phyloP scores from a whole-genome alignment of 1,140 invertebrate genomes.

The Eupristina koningsbergeri region DNA sequence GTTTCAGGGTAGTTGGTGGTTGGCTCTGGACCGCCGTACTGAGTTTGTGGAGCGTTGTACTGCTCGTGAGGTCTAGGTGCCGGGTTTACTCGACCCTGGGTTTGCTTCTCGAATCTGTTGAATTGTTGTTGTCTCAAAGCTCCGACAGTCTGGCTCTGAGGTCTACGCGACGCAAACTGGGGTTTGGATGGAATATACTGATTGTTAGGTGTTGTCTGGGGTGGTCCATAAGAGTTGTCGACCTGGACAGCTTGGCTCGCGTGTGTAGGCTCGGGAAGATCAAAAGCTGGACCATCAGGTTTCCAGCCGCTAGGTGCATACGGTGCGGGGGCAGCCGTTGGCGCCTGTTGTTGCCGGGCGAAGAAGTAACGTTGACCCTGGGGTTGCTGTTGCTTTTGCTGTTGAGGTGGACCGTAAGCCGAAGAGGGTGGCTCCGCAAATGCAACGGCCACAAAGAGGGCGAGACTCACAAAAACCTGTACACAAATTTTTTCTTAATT shows the following conservation, averaged over 20 bases:
- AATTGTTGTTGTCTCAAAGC: background rate
- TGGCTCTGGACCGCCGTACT: conserved; percentile 50
- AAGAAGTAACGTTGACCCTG: conserved; percentile 62
- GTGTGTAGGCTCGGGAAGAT: conserved; percentile 70
- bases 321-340: conserved; percentile 56
- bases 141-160: background rate
- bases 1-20: conserved; percentile 63
- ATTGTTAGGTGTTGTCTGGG: background rate
- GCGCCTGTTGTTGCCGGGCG: conserved; percentile 60
- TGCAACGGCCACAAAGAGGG: conserved; percentile 57
- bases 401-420: conserved; percentile 56
- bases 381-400: conserved; percentile 49
- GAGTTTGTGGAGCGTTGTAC: conserved; percentile 44
- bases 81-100: conserved; percentile 52
- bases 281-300: conserved; percentile 75
- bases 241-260: conserved; percentile 23
- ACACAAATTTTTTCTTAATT: background rate
- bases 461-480: conserved; percentile 61
- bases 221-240: conserved; percentile 53
- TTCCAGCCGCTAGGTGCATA: conserved; percentile 75
- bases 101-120: conserved; percentile 11
- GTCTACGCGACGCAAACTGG: background rate
- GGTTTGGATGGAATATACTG: background rate
- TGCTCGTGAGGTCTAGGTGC: conserved; percentile 41
- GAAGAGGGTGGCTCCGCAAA: conserved; percentile 63